Percentiles rank a stretch among this genome's conserved stretches.
Conservation (phyloP, 1,140 invertebrate genomes). For the Brachionus paranguensis region DNA sequence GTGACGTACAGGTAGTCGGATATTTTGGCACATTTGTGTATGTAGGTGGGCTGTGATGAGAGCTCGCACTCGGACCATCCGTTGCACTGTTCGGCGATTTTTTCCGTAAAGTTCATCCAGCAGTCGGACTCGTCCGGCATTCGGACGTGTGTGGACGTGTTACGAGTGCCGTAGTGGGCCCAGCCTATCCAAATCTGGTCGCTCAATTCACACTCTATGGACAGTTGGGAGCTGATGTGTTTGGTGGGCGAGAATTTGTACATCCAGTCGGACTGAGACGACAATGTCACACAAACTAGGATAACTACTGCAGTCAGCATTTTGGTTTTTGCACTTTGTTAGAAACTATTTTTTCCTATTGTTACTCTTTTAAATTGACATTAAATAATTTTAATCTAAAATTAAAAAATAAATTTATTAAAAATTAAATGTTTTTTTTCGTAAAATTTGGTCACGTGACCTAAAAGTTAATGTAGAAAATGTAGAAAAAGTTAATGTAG, state of each 20-base stretch:
- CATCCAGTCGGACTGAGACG: constrained; percentile 16
- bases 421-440: neutral
- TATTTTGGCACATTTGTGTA: constrained; percentile 35
- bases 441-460: neutral
- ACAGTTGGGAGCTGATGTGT: constrained; percentile 5
- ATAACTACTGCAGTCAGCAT: neutral
- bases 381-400: neutral
- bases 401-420: neutral
- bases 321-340: neutral
- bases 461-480: too few species aligned
- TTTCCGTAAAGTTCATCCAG: constrained; percentile 38
- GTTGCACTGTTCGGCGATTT: constrained; percentile 40
- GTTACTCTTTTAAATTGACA: neutral
- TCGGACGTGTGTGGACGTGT: neutral
- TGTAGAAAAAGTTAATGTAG: too few species aligned
- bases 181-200: constrained; percentile 37
- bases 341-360: too few species aligned
- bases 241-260: constrained; percentile 24
- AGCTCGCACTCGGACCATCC: constrained; percentile 20
- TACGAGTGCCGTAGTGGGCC: constrained; percentile 19
- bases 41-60: neutral
- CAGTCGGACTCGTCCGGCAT: constrained; percentile 4
- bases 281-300: neutral
- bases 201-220: neutral
- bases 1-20: constrained; percentile 9